A percentile compares a stretch with the other conserved stretches of the same genome.
Conservation (phyloP, 2,888 invertebrate species). For the Mechanitis mazaeus region DNA sequence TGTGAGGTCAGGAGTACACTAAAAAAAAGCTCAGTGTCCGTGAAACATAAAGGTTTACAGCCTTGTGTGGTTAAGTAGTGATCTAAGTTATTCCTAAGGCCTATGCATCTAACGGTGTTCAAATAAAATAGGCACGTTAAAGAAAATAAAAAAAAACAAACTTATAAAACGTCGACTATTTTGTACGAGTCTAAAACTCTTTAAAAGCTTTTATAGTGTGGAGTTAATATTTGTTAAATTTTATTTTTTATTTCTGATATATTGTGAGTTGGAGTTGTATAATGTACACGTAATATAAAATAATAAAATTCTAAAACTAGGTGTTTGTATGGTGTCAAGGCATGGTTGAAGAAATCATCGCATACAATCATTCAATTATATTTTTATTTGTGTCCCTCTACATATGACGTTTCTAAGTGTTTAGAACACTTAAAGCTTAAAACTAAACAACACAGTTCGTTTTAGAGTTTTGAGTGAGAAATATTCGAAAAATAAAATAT, state of each 20-base stretch:
- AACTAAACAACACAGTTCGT: conserved; percentile 41
- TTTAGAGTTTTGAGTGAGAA: conserved; percentile 58
- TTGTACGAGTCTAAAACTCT: conserved; percentile 71
- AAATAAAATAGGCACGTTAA: conserved; percentile 71
- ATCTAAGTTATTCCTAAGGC: conserved; percentile 74
- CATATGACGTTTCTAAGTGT: conserved; percentile 53
- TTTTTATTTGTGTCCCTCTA: conserved; percentile 1
- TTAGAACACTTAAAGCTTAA: conserved; percentile 74
- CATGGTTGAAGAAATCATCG: conserved; percentile 33
- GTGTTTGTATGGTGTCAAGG: conserved; percentile 52
- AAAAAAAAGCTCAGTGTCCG: conserved; percentile 75
- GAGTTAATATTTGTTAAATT: conserved; percentile 53
- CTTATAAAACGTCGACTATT: conserved; percentile 74
- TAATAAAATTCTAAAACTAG: conserved; percentile 30
- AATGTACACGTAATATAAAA: conserved; percentile 38
- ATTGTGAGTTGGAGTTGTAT: conserved; percentile 39
- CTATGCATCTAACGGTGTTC: conserved; percentile 74
- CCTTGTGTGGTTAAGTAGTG: conserved; percentile 74
- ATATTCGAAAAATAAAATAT: conserved; percentile 17
- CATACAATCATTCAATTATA: not conserved
- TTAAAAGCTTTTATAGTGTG: conserved; percentile 68
- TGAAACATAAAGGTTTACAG: conserved; percentile 74
- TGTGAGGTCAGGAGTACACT: conserved; percentile 75
- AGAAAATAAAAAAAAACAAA: conserved; percentile 57
- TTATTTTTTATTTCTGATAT: conserved; percentile 16